Evolutionary conservation across 2,888 invertebrate species (phyloP), one percentile per base, ranked within the genome.

Genomic region (Tillus elongatus): DNA sequence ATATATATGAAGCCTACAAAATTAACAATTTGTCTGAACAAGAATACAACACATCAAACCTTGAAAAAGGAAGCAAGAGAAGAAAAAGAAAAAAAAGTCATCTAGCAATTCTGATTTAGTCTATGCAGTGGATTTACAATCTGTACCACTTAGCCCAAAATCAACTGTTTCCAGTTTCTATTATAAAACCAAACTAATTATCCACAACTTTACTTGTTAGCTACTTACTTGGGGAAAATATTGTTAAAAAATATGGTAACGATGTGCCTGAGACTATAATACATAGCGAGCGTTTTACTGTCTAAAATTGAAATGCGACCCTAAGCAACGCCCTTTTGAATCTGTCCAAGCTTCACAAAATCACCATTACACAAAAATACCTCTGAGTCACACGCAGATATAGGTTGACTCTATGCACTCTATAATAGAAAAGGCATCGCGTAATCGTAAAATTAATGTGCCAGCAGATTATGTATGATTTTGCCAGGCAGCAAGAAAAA

Each of bases 311-410:
- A 19, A 19, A 19, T 19, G 24, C 24, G 24, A 19, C 24, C 24
- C n/a, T 19, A 19, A 19, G 24, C 24, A 19, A 19, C 24, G 24
- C 24, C n/a, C 24, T 19, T 19, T 19, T 19, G n/a, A 19, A 19
- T 19, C 24, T 19, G 24, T 19, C 6, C 24, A 19, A 19, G 24
- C 24, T 19, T 19, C 24, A 19, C 24, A 19, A 19, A 19, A 19
- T 19, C n/a, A 19, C 24, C 24, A 19, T 19, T 19, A 19, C 6
- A 19, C 24, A 19, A 19, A 19, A 19, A 19, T 19, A 6, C 24
- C n/a, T n/a, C n/a, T 19, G 6, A 19, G 24, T 19, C 24, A 19
- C 24, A 19, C 24, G 24, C 24, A 19, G 24, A 19, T 19, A n/a
- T 6, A 19, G 24, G 24, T 19, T 19, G 24, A 19, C 24, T 19